These are phyloP conservation scores for Chrysoperla carnea DNA, from an alignment of 1,140 invertebrate genomes.

Conservation along the genomic window DNA sequence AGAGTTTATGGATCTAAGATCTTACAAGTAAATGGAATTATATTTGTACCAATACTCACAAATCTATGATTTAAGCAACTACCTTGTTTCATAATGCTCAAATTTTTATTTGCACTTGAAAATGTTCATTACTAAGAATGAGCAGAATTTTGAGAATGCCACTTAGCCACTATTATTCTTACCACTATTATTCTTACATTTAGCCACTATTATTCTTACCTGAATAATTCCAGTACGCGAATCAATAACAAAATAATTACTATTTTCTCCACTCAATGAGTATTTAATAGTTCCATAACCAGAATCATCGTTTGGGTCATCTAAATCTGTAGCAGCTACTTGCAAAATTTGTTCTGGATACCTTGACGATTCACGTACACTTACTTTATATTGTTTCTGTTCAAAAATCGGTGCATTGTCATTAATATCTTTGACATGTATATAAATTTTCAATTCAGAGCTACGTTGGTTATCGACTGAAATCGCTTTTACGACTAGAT, in stretches of 20 bases:
- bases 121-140: too few relatives aligned
- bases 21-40: too few relatives aligned
- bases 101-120: too few relatives aligned
- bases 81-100: too few relatives aligned
- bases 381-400: constrained; percentile 47
- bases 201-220: constrained; percentile 19
- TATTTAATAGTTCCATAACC: constrained; percentile 54
- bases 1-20: too few relatives aligned
- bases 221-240: constrained; percentile 42
- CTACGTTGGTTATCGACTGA: constrained; percentile 45
- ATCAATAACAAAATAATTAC: constrained; percentile 51
- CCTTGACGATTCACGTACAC: constrained; percentile 47
- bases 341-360: constrained; percentile 47
- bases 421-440: constrained; percentile 57
- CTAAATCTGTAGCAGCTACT: constrained; percentile 50
- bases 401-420: constrained; percentile 62
- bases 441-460: constrained; percentile 46
- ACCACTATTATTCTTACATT: too few relatives aligned
- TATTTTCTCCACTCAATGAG: constrained; percentile 47
- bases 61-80: too few relatives aligned
- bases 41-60: too few relatives aligned
- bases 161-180: too few relatives aligned
- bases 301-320: constrained; percentile 40
- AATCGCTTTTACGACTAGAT: constrained; percentile 50
- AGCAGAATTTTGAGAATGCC: too few relatives aligned